These are phyloP conservation scores for Parochlus steinenii DNA, from an alignment of 2,888 invertebrate species.

Conservation along the genomic window DNA sequence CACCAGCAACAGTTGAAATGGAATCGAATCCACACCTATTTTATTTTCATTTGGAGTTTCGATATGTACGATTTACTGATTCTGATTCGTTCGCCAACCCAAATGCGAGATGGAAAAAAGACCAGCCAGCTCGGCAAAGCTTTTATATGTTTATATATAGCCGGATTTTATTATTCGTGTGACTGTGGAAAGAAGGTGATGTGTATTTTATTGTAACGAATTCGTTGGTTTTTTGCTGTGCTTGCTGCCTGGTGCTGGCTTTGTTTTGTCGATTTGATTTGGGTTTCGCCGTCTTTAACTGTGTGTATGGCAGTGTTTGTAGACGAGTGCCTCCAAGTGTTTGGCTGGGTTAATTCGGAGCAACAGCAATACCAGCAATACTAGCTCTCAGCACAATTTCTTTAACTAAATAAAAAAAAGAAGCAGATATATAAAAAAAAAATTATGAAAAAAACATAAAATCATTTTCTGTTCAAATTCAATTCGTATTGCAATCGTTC, in stretches of 20 bases:
- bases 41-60: slow-evolving; percentile 13
- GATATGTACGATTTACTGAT: too few species aligned
- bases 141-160: too few species aligned
- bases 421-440: too few species aligned
- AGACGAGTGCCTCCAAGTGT: slow-evolving; percentile 2
- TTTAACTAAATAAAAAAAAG: slow-evolving; percentile 13
- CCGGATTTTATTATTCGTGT: slow-evolving; percentile 13
- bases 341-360: slow-evolving; percentile 3
- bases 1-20: slow-evolving; percentile 12
- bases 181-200: slow-evolving; percentile 13
- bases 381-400: slow-evolving; percentile 10
- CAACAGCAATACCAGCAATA: slow-evolving; percentile 3
- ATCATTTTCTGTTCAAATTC: slow-evolving; percentile 8
- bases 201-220: too few species aligned
- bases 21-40: slow-evolving; percentile 13
- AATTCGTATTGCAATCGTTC: slow-evolving; percentile 12
- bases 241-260: neutral
- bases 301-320: slow-evolving; percentile 11
- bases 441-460: too few species aligned
- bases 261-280: slow-evolving; percentile 8
- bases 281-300: slow-evolving; percentile 9
- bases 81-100: slow-evolving; percentile 13
- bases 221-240: slow-evolving; percentile 10
- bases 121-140: too few species aligned
- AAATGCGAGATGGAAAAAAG: too few species aligned